phyloP scores from a whole-genome alignment of 2,113 vertebrate genomes.

The Plestiodon gilberti region DNA sequence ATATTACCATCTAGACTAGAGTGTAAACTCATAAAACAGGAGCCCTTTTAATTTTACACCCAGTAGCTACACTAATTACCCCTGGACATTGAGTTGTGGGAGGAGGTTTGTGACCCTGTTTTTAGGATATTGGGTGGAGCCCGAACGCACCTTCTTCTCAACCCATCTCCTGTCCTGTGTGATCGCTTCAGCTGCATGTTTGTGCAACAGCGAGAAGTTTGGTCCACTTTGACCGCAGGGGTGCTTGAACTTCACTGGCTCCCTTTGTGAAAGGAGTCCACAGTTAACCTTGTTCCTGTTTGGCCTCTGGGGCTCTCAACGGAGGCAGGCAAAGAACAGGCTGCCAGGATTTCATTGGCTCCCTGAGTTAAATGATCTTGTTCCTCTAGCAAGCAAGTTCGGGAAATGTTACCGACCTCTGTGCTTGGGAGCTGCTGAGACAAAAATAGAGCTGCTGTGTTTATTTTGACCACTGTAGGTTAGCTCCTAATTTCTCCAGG shows the following conservation, averaged over 20 bases:
- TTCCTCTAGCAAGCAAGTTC: neutral
- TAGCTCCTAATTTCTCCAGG: slow-evolving; percentile 25
- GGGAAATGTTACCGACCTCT: neutral
- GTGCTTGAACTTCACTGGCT: neutral
- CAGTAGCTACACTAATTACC: neutral
- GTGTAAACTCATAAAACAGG: neutral
- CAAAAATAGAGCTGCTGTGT: slow-evolving; percentile 5
- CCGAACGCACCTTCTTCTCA: neutral
- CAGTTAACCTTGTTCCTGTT: neutral
- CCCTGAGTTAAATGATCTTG: neutral
- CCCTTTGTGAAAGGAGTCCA: neutral
- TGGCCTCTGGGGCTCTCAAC: too few relatives aligned
- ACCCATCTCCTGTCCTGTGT: neutral
- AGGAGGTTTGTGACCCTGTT: neutral
- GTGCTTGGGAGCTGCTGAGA: neutral
- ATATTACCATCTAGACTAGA: neutral
- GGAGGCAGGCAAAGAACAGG: neutral
- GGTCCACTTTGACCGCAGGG: neutral
- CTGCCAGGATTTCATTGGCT: neutral
- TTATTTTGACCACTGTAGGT: slow-evolving; percentile 10
- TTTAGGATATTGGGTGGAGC: neutral
- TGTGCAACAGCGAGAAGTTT: too few relatives aligned
- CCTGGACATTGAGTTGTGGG: too few relatives aligned
- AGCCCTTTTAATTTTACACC: neutral
- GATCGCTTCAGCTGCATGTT: neutral